Conservation (phyloP, 2,888 invertebrate genomes). For the Pristionchus fissidentatus region DNA sequence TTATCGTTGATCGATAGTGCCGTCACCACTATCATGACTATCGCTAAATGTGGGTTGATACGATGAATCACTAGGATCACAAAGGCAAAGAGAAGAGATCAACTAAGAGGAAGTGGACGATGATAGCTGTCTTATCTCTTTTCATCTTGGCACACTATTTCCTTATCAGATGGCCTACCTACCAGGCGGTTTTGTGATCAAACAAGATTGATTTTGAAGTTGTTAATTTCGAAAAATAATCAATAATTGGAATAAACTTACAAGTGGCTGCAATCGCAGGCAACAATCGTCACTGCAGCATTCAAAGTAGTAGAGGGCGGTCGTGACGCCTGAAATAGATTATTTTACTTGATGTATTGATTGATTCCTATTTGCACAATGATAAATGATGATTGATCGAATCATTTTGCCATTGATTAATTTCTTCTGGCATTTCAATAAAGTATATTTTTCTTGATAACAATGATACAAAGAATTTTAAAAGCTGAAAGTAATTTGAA, state of each 20-base stretch:
- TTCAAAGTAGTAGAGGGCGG: conserved; percentile 15
- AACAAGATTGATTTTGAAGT: not conserved
- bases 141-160: not conserved
- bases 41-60: not conserved
- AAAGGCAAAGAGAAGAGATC: not conserved
- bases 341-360: not conserved
- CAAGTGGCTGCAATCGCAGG: not conserved
- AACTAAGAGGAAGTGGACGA: not conserved
- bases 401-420: no score
- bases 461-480: not conserved
- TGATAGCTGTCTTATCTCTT: not conserved
- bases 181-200: not conserved
- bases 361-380: not conserved
- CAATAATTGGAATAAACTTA: not conserved
- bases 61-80: not conserved
- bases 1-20: not conserved
- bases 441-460: not conserved
- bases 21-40: not conserved
- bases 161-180: not conserved
- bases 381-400: no score
- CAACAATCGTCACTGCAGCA: conserved; percentile 34
- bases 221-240: not conserved
- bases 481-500: not conserved
- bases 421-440: no score
- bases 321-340: not conserved